Evolutionary conservation across 2,888 invertebrate species (phyloP), one percentile per base, ranked within the genome.

Genomic region (Oegoconia quadripuncta): DNA sequence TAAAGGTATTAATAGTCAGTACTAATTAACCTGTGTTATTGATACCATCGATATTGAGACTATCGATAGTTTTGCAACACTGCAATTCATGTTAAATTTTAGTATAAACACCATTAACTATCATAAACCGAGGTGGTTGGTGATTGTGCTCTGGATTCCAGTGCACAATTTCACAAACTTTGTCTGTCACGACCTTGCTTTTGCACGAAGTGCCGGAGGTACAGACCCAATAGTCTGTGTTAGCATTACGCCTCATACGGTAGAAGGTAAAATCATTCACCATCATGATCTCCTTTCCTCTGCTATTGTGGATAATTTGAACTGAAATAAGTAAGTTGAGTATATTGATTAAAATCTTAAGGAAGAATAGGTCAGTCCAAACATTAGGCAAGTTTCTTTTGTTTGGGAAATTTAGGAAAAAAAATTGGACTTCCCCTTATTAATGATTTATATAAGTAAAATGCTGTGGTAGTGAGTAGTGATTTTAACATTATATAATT

Each of bases 221-320:
- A 34, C 57, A 57, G 3, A 46, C 34, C 47, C 54, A 59, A 1
- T 18, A 46, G 27, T 41, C 45, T 0, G 44, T 47, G 13, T 44
- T 41, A 14, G 11, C 36, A 7, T 42, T 45, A 9, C 34, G 44
- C 13, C 37, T 46, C 12, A 48, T 50, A 32, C 52, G 51, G 30
- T 55, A 59, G 31, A 51, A 64, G 0, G 60, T 51, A 26, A 44
- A 59, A 0, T 54, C 50, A 20, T 55, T 44, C 6, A 59, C 42
- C 0, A 64, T 42, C 0, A 55, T 42, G n/a, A 56, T 41, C 1
- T 41, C 42, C 12, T 44, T 50, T 2, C 60, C 30, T 16, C 17
- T 3, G 2, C 13, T 9, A 5, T 25, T 25, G 11, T 4, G 25
- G 12, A 25, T 5, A 2, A 25, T 4, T 25, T 2, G 5, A 4